A percentile compares a stretch with the other conserved stretches of the same genome.
Conservation (phyloP, 2,888 invertebrate species). For the Campoplex nolae region DNA sequence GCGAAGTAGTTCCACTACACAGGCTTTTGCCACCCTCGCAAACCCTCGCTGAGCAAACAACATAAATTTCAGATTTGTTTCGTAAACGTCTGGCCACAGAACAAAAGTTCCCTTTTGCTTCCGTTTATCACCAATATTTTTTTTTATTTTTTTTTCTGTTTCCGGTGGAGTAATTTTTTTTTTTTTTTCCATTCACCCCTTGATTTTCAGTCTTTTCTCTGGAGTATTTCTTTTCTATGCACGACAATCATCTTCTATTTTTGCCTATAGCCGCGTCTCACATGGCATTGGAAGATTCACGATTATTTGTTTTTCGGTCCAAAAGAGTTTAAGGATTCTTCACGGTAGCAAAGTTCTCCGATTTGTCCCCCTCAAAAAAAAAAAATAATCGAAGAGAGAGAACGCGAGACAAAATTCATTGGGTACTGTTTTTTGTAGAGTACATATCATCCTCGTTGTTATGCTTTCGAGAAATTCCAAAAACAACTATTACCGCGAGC, state of each 20-base stretch:
- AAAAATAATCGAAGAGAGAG: too few relatives aligned
- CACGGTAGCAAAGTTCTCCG: too few relatives aligned
- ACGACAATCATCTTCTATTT: not conserved
- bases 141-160: not conserved
- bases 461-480: too few relatives aligned
- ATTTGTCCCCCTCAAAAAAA: too few relatives aligned
- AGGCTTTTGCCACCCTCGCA: constrained; percentile 23
- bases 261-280: not conserved
- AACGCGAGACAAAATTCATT: too few relatives aligned
- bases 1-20: constrained; percentile 42
- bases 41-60: constrained; percentile 72
- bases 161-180: constrained; percentile 32
- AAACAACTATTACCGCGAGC: too few relatives aligned
- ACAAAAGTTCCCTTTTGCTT: constrained; percentile 64
- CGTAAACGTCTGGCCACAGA: constrained; percentile 69
- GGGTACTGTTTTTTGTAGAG: too few relatives aligned
- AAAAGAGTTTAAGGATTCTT: too few relatives aligned
- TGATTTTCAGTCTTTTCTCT: not conserved
- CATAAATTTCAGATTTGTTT: constrained; percentile 78
- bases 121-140: constrained; percentile 42
- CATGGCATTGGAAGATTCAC: not conserved
- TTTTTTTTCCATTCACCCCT: constrained; percentile 8
- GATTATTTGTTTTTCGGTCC: not conserved
- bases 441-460: too few relatives aligned
- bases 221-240: not conserved